Evolutionary conservation across 1,140 invertebrate species (phyloP).

Genomic region (Lucilia cuprina): DNA sequence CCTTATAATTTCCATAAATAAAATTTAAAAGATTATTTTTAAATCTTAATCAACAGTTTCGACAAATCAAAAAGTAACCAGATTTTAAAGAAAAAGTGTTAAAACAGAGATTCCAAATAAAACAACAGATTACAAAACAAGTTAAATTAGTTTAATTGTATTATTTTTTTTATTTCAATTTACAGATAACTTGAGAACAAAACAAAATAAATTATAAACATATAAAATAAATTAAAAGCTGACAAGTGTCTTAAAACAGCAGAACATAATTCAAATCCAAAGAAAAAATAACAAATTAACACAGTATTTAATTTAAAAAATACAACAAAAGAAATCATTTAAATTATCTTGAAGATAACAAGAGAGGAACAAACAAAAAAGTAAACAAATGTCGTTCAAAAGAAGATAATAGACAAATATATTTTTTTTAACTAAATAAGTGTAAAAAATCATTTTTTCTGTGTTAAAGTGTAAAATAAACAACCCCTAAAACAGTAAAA

Average conservation of each 20-base stretch:
- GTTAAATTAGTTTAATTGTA: neutral
- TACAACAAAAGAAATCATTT: too few species aligned
- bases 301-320: neutral
- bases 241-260: neutral
- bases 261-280: too few species aligned
- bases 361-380: neutral
- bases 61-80: too few species aligned
- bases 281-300: too few species aligned
- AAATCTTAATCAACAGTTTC: too few species aligned
- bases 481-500: neutral
- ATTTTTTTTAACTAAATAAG: neutral
- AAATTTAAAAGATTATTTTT: too few species aligned
- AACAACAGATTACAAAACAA: neutral
- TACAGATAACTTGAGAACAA: neutral
- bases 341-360: neutral
- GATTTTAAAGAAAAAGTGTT: neutral
- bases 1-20: too few species aligned
- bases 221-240: neutral
- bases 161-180: neutral
- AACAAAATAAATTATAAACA: neutral
- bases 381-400: slow-evolving; percentile 53
- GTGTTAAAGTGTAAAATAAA: neutral
- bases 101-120: neutral
- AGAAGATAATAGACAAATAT: slow-evolving; percentile 45
- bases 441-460: neutral